Evolutionary conservation across 2,888 invertebrate species (phyloP), one percentile per base, ranked within the genome.

Genomic region (Xestia ashworthii): DNA sequence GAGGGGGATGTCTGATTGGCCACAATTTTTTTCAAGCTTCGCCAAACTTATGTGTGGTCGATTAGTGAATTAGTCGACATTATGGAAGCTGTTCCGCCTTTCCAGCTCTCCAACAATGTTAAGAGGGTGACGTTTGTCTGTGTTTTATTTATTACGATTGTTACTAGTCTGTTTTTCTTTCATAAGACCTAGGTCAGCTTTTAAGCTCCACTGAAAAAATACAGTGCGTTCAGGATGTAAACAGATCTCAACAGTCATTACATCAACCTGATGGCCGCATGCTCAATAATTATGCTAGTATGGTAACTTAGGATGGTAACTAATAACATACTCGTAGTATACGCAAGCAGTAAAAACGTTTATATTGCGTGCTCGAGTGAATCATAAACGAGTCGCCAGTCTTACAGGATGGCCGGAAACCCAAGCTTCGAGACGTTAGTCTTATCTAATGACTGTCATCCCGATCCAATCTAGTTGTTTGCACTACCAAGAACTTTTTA

Each of bases 381-480:
- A 87, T 91, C 92, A 89, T 88, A 88, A 91, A 90, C 85, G 78
- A 84, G 87, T 86, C 65, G 74, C 76, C 81, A 85, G 80, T 82
- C 83, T 81, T 79, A 78, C 89, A 85, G 91, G 90, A 91, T 90
- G 90, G 85, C 92, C 93, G 95, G 95, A 96, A 95, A 93, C 91
- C 89, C 91, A 91, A 88, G 89, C 89, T 89, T 86, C 80, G 71
- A 89, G 90, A 89, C 88, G 89, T 90, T 69, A 87, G 85, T 79
- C 83, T 81, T 82, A 86, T 87, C 83, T 93, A 91, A 92, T 92
- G 89, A 93, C 91, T 88, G 88, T 87, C 81, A 90, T 84, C 80
- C 80, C 81, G 91, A 90, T 92, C 90, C 75, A 92, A 92, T 93
- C 88, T 89, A 84, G 87, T 86, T 85, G 89, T 90, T 91, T 93